Percentiles rank a stretch among this genome's conserved stretches.
Conservation (phyloP, 2,113 vertebrate species). For the Chrysemys picta region DNA sequence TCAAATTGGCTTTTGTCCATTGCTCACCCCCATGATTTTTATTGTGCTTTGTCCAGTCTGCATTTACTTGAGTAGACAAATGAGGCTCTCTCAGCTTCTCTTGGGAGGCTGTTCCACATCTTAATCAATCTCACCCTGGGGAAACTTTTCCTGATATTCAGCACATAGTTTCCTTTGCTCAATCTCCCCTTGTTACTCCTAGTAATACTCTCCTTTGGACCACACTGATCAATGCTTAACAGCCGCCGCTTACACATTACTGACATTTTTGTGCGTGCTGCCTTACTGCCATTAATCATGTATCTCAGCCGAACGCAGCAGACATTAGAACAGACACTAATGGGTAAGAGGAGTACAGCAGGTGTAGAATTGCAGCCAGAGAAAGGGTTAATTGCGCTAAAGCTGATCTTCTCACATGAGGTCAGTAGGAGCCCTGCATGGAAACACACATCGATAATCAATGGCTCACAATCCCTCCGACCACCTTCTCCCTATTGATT, state of each 20-base stretch:
- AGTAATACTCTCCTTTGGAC: not conserved
- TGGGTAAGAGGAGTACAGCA: not conserved
- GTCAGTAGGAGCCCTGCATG: not conserved
- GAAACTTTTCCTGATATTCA: not conserved
- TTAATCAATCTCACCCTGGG: not conserved
- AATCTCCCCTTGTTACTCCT: not conserved
- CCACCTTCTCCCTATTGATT: not conserved
- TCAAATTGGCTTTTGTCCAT: not conserved
- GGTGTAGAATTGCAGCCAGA: not conserved
- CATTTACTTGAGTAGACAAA: not conserved
- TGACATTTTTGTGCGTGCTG: not conserved
- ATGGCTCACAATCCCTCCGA: not conserved
- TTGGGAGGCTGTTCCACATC: not conserved
- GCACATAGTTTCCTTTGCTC: not conserved
- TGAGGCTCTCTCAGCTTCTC: not conserved
- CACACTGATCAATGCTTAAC: not conserved
- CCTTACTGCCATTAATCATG: not conserved
- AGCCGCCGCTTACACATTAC: not conserved
- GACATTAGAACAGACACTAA: not conserved
- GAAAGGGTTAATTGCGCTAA: not conserved
- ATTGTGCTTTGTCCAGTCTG: not conserved
- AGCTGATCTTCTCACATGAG: not conserved
- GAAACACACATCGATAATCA: not conserved
- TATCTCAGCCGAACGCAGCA: not conserved
- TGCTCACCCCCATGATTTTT: not conserved